These are phyloP conservation scores for Stictocephala bisonia DNA, from an alignment of 2,888 invertebrate genomes.

Conservation along the genomic window DNA sequence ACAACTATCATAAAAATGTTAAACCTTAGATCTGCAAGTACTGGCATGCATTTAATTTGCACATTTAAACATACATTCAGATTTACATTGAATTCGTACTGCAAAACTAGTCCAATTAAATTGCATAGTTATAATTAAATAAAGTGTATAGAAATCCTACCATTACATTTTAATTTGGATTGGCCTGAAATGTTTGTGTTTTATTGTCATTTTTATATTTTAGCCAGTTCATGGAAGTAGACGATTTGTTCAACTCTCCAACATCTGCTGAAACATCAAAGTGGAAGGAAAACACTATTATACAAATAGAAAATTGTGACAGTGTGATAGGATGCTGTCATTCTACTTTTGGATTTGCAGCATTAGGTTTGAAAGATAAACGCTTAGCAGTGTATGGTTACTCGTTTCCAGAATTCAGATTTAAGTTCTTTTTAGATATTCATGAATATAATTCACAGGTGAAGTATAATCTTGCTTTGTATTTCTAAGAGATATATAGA, in stretches of 20 bases:
- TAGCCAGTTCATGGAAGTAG: constrained; percentile 15
- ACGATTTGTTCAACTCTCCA: constrained; percentile 26
- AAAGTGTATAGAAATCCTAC: too few species aligned
- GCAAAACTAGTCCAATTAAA: too few species aligned
- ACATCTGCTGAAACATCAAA: not conserved
- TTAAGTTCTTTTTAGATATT: not conserved
- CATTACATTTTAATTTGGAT: too few species aligned
- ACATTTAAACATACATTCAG: too few species aligned
- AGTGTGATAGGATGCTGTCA: not conserved
- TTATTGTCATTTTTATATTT: not conserved
- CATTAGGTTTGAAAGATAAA: not conserved
- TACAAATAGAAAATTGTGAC: not conserved
- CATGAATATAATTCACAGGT: not conserved
- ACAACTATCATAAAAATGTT: too few species aligned
- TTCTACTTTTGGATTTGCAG: not conserved
- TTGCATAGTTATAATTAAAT: too few species aligned
- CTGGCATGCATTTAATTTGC: too few species aligned
- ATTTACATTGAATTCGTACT: too few species aligned
- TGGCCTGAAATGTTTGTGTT: too few species aligned
- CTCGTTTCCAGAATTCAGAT: not conserved
- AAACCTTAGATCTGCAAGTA: too few species aligned
- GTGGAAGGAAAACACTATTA: not conserved
- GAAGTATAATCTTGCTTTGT: too few species aligned
- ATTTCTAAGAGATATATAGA: too few species aligned
- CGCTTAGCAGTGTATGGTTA: not conserved